Conservation (phyloP, 2,113 vertebrate species). For the Lamprotornis superbus region DNA sequence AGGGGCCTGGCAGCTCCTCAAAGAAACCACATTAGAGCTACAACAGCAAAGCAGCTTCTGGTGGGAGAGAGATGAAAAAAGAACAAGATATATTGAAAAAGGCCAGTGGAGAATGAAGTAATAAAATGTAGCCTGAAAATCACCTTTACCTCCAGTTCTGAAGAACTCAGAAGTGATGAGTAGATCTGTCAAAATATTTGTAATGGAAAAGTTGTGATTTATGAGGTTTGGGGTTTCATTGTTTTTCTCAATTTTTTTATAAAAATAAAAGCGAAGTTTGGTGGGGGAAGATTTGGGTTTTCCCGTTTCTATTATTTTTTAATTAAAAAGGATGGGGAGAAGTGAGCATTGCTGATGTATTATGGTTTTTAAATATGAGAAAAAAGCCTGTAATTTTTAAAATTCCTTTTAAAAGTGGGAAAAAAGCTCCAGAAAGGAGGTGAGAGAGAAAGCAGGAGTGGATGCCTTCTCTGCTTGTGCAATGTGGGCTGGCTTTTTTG, state of each 20-base stretch:
- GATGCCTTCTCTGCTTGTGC: background rate
- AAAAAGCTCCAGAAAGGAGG: background rate
- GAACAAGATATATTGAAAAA: slow-evolving; percentile 7
- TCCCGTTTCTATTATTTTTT: background rate
- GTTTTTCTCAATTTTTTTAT: background rate
- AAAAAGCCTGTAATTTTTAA: background rate
- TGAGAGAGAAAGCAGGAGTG: background rate
- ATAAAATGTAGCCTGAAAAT: slow-evolving; percentile 44
- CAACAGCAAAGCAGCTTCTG: background rate
- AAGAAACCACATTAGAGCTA: background rate
- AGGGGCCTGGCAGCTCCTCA: background rate
- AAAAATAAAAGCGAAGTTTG: background rate
- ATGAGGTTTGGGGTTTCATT: slow-evolving; percentile 7
- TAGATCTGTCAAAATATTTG: slow-evolving; percentile 44
- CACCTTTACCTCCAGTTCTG: slow-evolving; percentile 28
- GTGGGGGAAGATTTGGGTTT: background rate
- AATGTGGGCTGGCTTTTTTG: background rate
- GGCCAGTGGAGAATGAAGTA: slow-evolving; percentile 13
- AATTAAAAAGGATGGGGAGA: background rate
- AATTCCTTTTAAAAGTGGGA: background rate
- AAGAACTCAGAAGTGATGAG: background rate
- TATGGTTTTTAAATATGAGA: background rate
- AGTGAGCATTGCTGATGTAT: background rate
- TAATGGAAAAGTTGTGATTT: slow-evolving; percentile 47
- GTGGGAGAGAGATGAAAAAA: background rate